Base-by-base conservation (phyloP, 2,888 invertebrate genomes). In the Sialis fuliginosa region DNA sequence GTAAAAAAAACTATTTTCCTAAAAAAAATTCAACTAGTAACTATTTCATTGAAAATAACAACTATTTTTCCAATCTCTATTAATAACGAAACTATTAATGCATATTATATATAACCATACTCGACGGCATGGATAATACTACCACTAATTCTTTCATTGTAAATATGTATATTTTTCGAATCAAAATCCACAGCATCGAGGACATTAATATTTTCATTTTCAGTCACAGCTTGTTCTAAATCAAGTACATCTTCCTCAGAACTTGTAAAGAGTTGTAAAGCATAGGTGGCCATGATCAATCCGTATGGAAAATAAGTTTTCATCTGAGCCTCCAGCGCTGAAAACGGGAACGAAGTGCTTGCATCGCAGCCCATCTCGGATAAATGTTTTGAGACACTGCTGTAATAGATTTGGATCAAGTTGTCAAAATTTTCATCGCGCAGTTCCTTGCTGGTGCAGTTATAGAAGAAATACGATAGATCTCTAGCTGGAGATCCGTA, bases 401-500 rank as follows among this genome's bases (percentile, higher is more conserved):
- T 49, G 50, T 63, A 52, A 51, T 65, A 64, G 10, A 57, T 50
- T 32, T 54, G 48, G 6, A 64, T 48, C 32, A 58, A 55, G 22
- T 56, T 45, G 30, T 63, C 56, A 6, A 56, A 55, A 33, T 60
- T 50, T 37, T 55, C 50, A 22, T 52, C 49, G 4, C 62, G 54
- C 8, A 56, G 48, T 10, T 57, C 53, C 42, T 56, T 56, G 5
- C 55, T 50, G 7, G 56, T 55, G 33, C 59, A 59, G 4, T 58
- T 57, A 48, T 58, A 62, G 8, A 64, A 52, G 51, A 58, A 55
- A 49, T 64, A 62, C 5, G 58, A 52, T 39, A 65, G 45, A 48
- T 65, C 65, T 33, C 53, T 49, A 4, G 56, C 58, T 1, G 59
- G 59, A 1, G 58, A 55, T 6, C 53, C 54, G 39, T 52, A 48